These are phyloP conservation scores for Harmothoe impar DNA, from an alignment of 2,888 invertebrate species.

Conservation along the genomic window DNA sequence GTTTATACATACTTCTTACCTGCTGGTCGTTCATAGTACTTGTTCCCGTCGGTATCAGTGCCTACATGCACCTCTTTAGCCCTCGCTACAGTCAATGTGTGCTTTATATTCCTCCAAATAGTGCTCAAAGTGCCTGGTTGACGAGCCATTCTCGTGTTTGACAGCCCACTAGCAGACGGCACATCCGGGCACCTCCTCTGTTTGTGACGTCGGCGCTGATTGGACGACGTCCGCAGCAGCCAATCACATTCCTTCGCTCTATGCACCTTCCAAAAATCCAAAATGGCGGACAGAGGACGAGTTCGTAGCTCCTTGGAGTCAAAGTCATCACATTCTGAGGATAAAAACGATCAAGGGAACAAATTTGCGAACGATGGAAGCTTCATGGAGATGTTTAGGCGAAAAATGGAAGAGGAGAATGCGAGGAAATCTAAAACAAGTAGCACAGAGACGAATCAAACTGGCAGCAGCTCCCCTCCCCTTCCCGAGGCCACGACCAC, in stretches of 20 bases:
- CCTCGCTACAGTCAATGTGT: conserved; percentile 11
- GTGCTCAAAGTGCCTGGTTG: background rate
- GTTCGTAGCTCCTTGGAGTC: background rate
- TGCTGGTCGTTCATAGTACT: conserved; percentile 57
- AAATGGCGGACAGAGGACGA: conserved; percentile 52
- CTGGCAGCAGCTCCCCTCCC: background rate
- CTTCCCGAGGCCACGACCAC: background rate
- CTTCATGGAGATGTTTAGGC: conserved; percentile 94
- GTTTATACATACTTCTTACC: conserved; percentile 18
- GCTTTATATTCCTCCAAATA: conserved; percentile 52
- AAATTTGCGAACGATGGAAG: conserved; percentile 93
- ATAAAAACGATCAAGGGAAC: conserved; percentile 70
- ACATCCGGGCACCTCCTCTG: background rate
- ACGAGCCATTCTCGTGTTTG: background rate
- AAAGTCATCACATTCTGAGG: conserved; percentile 6
- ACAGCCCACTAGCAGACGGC: background rate
- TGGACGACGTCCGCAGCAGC: background rate
- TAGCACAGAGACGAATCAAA: background rate
- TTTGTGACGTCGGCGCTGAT: background rate
- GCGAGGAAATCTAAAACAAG: background rate
- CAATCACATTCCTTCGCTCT: conserved; percentile 12
- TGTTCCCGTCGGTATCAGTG: conserved; percentile 53
- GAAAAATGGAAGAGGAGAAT: conserved; percentile 83
- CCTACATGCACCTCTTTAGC: conserved; percentile 51
- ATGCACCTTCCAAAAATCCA: background rate